Conservation (phyloP, 2,113 vertebrate species). For the Acrocephalus arundinaceus region DNA sequence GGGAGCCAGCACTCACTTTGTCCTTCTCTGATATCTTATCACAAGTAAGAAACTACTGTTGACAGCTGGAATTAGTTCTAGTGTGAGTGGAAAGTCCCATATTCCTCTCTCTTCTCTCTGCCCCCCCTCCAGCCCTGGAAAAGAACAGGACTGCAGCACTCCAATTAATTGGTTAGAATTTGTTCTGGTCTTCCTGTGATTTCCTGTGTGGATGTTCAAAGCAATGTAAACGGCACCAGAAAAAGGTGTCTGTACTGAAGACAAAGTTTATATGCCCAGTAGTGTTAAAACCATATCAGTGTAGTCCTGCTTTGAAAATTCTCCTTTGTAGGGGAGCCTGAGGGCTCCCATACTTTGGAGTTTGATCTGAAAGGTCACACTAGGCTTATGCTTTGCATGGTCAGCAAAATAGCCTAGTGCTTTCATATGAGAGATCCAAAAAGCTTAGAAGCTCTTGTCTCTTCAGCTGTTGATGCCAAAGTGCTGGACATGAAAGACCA, state of each 20-base stretch:
- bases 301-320: background rate
- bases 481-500: background rate
- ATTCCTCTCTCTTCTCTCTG: background rate
- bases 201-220: background rate
- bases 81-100: background rate
- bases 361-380: background rate
- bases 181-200: background rate
- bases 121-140: background rate
- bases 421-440: background rate
- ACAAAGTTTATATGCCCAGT: background rate
- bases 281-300: background rate
- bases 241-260: background rate
- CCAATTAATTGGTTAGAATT: background rate
- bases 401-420: background rate
- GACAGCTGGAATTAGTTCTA: background rate
- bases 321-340: background rate
- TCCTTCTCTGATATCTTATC: background rate
- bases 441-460: background rate
- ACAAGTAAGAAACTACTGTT: background rate
- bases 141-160: background rate
- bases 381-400: background rate
- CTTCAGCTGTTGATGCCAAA: background rate
- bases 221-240: background rate
- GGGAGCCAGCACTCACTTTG: background rate
- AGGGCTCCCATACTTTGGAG: background rate